Conservation (phyloP, 2,888 invertebrate species). For the Eupithecia tripunctaria region DNA sequence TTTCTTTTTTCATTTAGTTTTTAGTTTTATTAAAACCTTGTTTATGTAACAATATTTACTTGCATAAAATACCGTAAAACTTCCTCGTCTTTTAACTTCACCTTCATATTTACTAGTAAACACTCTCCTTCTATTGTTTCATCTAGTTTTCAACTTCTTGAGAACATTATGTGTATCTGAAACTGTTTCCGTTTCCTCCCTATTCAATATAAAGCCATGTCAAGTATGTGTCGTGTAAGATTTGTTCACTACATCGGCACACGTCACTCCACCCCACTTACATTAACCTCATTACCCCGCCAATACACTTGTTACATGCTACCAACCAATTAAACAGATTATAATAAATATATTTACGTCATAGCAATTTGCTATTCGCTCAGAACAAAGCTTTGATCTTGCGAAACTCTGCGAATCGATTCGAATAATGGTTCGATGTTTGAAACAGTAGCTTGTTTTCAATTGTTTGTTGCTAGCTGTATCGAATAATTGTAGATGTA, state of each 20-base stretch:
- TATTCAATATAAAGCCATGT: slow-evolving; percentile 21
- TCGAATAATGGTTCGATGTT: slow-evolving; percentile 74
- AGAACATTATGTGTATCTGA: neutral
- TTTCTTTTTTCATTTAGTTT: neutral
- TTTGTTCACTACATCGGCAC: slow-evolving; percentile 50
- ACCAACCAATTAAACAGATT: slow-evolving; percentile 83
- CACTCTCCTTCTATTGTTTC: neutral
- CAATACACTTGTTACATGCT: slow-evolving; percentile 69
- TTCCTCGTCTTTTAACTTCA: neutral
- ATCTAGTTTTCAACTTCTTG: neutral
- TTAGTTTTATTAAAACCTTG: no score
- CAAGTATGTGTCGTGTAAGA: slow-evolving; percentile 45
- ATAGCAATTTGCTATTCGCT: slow-evolving; percentile 73
- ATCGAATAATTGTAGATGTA: slow-evolving; percentile 54
- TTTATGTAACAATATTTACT: no score
- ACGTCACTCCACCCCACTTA: slow-evolving; percentile 54
- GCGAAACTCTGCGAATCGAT: slow-evolving; percentile 64
- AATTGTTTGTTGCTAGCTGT: slow-evolving; percentile 57
- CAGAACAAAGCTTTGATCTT: slow-evolving; percentile 73
- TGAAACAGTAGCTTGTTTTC: slow-evolving; percentile 59
- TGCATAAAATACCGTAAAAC: neutral
- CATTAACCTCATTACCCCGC: slow-evolving; percentile 74
- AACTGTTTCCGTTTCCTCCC: neutral
- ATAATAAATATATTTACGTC: slow-evolving; percentile 68
- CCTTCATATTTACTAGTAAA: neutral